phyloP scores from a whole-genome alignment of 2,113 vertebrate genomes.

The Syrrhaptes paradoxus region DNA sequence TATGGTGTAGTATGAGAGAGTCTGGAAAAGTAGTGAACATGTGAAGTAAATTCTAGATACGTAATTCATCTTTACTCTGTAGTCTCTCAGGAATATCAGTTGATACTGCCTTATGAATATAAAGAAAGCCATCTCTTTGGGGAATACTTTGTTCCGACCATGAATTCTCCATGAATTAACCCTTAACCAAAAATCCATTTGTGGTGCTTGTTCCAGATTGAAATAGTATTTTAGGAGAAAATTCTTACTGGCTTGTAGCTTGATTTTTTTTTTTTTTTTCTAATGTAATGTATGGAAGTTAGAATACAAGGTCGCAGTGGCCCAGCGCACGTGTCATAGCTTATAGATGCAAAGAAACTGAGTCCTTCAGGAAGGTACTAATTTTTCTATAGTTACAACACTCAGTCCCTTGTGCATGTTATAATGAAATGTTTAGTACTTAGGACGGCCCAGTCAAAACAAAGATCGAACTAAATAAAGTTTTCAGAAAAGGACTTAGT shows the following conservation, averaged over 20 bases:
- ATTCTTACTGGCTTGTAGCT: neutral
- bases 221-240: neutral
- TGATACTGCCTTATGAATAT: neutral
- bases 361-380: neutral
- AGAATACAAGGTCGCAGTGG: neutral
- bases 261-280: neutral
- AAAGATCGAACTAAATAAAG: neutral
- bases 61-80: neutral
- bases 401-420: neutral
- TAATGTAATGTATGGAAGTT: neutral
- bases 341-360: neutral
- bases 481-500: neutral
- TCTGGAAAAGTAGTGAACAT: neutral
- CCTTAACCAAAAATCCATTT: neutral
- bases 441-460: neutral
- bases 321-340: rapidly evolving
- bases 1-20: neutral
- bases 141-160: neutral
- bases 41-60: neutral
- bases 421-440: neutral
- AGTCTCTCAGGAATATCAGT: neutral
- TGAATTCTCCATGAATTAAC: neutral
- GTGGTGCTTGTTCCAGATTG: neutral
- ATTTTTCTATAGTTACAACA: neutral
- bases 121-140: neutral